Percentiles rank a stretch among this genome's conserved stretches.
Conservation (phyloP, 1,140 invertebrate species). For the Drosophila bifasciata region DNA sequence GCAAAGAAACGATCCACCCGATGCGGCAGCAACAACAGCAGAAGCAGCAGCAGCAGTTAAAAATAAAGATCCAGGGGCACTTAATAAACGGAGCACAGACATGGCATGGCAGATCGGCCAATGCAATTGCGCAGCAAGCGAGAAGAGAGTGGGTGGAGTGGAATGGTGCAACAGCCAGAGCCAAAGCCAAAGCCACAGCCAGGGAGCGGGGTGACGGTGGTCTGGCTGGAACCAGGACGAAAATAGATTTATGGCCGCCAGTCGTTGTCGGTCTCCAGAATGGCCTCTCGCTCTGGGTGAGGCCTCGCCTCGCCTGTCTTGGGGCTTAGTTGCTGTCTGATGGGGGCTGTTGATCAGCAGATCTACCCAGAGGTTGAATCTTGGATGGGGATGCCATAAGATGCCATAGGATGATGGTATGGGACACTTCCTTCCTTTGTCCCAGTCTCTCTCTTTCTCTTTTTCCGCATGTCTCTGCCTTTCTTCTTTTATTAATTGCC, state of each 20-base stretch:
- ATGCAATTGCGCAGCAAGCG: conserved; percentile 74
- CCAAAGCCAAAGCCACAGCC: background rate
- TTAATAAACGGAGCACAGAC: conserved; percentile 42
- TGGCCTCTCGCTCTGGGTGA: conserved; percentile 54
- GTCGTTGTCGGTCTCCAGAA: conserved; percentile 57
- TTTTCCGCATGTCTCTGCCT: background rate
- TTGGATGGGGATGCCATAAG: conserved; percentile 12
- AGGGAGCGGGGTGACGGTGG: conserved; percentile 21
- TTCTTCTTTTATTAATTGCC: conserved; percentile 69
- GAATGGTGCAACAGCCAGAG: too few relatives aligned
- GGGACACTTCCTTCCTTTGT: conserved; percentile 66
- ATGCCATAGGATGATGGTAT: conserved; percentile 5
- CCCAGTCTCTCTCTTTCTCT: conserved; percentile 16
- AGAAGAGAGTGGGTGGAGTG: conserved; percentile 18
- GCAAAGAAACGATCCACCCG: conserved; percentile 60
- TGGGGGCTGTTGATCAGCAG: conserved; percentile 4
- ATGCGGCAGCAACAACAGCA: conserved; percentile 17
- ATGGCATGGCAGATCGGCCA: conserved; percentile 21
- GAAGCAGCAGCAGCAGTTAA: conserved; percentile 56
- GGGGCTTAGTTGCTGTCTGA: conserved; percentile 3
- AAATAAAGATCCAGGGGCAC: conserved; percentile 69
- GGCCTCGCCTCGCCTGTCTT: conserved; percentile 12
- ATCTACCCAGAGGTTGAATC: conserved; percentile 13
- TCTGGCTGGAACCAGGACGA: conserved; percentile 62
- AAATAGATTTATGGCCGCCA: conserved; percentile 79